A percentile compares a stretch with the other conserved stretches of the same genome.
phyloP scores from a whole-genome alignment of 2,113 vertebrate genomes.

The Gymnocephalus cernua region DNA sequence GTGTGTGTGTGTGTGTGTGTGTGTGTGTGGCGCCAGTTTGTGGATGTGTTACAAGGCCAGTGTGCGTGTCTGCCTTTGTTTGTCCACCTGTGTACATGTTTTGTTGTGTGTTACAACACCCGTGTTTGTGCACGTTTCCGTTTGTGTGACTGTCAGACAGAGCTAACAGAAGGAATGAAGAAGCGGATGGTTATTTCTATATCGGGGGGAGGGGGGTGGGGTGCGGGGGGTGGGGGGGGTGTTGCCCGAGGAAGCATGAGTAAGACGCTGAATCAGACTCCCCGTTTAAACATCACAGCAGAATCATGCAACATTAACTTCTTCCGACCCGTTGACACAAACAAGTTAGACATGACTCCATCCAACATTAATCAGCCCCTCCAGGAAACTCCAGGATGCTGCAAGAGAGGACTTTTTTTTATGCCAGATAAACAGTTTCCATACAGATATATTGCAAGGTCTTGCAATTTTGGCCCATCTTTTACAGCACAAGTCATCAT shows the following conservation, averaged over 20 bases:
- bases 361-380: constrained; percentile 70
- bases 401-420: constrained; percentile 16
- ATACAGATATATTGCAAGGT: constrained; percentile 17
- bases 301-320: constrained; percentile 73
- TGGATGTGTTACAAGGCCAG: constrained; percentile 1
- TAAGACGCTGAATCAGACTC: constrained; percentile 68
- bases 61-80: constrained; percentile 4
- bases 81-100: constrained; percentile 5
- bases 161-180: constrained; percentile 46
- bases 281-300: constrained; percentile 46
- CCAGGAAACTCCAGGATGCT: constrained; percentile 49
- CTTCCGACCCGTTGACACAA: constrained; percentile 62
- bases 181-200: constrained; percentile 53
- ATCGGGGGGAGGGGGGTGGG: background rate
- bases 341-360: constrained; percentile 64
- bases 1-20: background rate
- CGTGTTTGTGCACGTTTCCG: constrained; percentile 27
- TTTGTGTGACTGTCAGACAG: constrained; percentile 38
- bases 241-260: constrained; percentile 47
- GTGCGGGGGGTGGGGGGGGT: background rate
- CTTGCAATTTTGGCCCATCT: background rate
- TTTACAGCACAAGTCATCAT: constrained; percentile 8
- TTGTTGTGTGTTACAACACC: constrained; percentile 19
- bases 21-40: background rate
- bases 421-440: constrained; percentile 44